Conservation (phyloP, 2,888 invertebrate species). For the Nebria salina region DNA sequence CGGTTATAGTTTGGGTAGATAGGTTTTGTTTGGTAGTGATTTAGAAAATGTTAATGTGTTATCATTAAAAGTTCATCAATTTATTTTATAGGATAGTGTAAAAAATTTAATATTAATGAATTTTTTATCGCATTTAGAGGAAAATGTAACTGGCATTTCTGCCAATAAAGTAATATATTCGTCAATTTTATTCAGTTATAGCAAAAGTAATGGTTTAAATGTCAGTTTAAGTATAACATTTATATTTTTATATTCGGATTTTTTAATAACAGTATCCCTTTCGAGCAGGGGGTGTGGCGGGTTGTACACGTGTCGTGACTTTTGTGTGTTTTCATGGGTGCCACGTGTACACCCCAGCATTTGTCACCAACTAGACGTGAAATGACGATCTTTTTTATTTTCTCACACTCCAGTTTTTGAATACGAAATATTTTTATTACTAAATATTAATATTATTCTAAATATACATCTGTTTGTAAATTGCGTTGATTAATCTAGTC, state of each 20-base stretch:
- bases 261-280: background rate
- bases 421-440: too few relatives aligned
- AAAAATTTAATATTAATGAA: too few relatives aligned
- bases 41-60: too few relatives aligned
- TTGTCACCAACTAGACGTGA: conserved; percentile 61
- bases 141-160: too few relatives aligned
- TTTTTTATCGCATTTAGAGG: too few relatives aligned
- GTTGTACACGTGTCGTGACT: background rate
- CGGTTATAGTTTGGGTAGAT: background rate
- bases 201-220: background rate
- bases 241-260: background rate
- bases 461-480: too few relatives aligned
- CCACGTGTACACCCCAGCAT: conserved; percentile 48
- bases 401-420: background rate
- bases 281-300: background rate
- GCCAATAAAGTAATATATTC: too few relatives aligned
- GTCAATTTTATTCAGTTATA: too few relatives aligned
- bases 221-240: background rate
- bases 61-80: too few relatives aligned
- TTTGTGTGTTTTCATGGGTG: background rate
- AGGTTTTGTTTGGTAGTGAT: too few relatives aligned
- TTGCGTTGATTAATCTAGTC: background rate
- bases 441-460: too few relatives aligned
- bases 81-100: too few relatives aligned
- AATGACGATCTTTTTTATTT: conserved; percentile 59